These are phyloP conservation scores for Antheraea pernyi DNA, from an alignment of 1,140 invertebrate species.

Conservation along the genomic window DNA sequence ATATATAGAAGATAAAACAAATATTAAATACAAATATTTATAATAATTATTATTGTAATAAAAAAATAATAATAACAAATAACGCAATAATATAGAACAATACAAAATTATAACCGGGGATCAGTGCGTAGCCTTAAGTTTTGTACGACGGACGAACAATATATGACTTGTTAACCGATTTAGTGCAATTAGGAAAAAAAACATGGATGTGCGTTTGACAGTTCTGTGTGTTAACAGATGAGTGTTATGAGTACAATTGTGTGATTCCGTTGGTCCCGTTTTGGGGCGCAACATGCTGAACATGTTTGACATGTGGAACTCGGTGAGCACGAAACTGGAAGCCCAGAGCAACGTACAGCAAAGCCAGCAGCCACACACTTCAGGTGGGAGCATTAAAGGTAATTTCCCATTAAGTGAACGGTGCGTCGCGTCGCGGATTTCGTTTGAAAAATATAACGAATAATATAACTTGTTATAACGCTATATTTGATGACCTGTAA, in stretches of 20 bases:
- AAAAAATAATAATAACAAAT: slow-evolving; percentile 31
- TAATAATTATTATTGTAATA: slow-evolving; percentile 27
- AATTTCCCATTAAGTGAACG: slow-evolving; percentile 71
- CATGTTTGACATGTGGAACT: slow-evolving; percentile 94
- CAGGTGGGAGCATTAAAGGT: slow-evolving; percentile 93
- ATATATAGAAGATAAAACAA: slow-evolving; percentile 40
- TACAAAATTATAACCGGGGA: slow-evolving; percentile 67
- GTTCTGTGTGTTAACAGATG: slow-evolving; percentile 20
- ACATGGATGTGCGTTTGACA: slow-evolving; percentile 39
- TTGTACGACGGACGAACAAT: slow-evolving; percentile 69
- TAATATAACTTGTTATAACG: background rate
- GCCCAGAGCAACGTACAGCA: slow-evolving; percentile 83
- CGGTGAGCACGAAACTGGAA: slow-evolving; percentile 89
- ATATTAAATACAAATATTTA: slow-evolving; percentile 16
- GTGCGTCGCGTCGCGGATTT: slow-evolving; percentile 18
- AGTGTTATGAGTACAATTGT: slow-evolving; percentile 43
- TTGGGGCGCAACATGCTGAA: slow-evolving; percentile 75
- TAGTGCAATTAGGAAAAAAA: slow-evolving; percentile 40
- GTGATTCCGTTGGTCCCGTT: slow-evolving; percentile 40
- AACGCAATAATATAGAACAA: slow-evolving; percentile 49
- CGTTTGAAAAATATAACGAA: slow-evolving; percentile 16
- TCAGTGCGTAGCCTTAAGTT: slow-evolving; percentile 73
- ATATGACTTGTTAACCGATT: slow-evolving; percentile 46
- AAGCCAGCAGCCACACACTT: slow-evolving; percentile 86
- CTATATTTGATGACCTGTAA: background rate